Evolutionary conservation across 2,888 invertebrate species (phyloP).

Genomic region (Petrolisthes manimaculis): DNA sequence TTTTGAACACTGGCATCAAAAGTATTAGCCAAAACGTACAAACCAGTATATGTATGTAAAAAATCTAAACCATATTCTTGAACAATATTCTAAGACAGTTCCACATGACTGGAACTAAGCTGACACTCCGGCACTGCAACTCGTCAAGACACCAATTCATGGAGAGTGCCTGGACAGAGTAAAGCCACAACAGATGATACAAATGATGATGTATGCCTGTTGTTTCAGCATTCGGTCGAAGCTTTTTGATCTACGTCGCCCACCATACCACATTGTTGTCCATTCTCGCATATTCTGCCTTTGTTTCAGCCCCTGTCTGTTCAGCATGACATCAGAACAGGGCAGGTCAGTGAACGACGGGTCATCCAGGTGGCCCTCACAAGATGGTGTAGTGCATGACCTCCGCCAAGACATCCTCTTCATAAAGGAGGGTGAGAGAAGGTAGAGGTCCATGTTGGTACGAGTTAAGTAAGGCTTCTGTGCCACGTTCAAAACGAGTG

Average conservation of each 20-base stretch:
- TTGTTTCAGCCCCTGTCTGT: neutral
- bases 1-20: too few relatives aligned
- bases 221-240: slow-evolving; percentile 49
- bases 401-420: slow-evolving; percentile 24
- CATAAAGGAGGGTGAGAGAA: slow-evolving; percentile 43
- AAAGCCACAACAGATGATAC: slow-evolving; percentile 28
- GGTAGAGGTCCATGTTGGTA: slow-evolving; percentile 40
- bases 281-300: neutral
- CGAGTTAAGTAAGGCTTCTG: neutral
- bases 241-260: slow-evolving; percentile 21
- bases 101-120: neutral
- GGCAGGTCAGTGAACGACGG: neutral
- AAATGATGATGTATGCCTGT: slow-evolving; percentile 53
- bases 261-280: slow-evolving; percentile 1
- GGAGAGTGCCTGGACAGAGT: slow-evolving; percentile 5
- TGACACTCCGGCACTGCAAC: neutral
- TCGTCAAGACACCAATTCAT: slow-evolving; percentile 1
- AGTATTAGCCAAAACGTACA: too few relatives aligned
- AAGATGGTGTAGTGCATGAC: neutral
- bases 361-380: neutral
- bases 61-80: too few relatives aligned
- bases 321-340: too few relatives aligned
- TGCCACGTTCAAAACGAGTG: too few relatives aligned
- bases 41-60: too few relatives aligned
- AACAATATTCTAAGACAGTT: too few relatives aligned